These are phyloP conservation scores for Platycercus adscitus DNA, from an alignment of 2,113 vertebrate genomes.

Conservation along the genomic window DNA sequence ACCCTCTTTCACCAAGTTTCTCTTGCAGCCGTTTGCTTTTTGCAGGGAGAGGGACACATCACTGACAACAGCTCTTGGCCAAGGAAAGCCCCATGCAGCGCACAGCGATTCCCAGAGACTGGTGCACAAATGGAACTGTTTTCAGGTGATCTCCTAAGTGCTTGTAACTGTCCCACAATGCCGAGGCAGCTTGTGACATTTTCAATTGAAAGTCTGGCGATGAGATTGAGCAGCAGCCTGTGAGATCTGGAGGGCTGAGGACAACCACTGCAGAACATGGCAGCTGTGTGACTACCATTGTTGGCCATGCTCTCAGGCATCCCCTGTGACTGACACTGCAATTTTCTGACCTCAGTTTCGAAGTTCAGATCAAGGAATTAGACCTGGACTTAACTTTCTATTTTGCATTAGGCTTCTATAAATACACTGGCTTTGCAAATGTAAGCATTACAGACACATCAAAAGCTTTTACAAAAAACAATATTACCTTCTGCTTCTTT, in stretches of 20 bases:
- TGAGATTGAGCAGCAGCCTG: not conserved
- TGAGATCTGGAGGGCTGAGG: not conserved
- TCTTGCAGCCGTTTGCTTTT: not conserved
- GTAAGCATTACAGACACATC: not conserved
- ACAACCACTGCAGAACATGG: not conserved
- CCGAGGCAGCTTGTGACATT: not conserved
- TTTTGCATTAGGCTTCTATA: slow-evolving; percentile 53
- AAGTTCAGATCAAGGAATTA: slow-evolving; percentile 31
- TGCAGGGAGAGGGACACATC: not conserved
- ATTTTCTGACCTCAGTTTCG: slow-evolving; percentile 31
- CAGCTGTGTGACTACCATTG: not conserved
- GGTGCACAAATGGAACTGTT: rapidly evolving
- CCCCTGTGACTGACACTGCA: slow-evolving; percentile 7
- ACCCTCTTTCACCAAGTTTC: not conserved
- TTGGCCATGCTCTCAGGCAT: not conserved
- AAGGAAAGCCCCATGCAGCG: not conserved
- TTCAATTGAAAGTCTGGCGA: not conserved
- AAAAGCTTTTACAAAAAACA: not conserved
- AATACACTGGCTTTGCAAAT: slow-evolving; percentile 24
- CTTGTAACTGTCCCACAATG: not conserved
- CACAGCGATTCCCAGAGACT: not conserved
- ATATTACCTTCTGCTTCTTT: not conserved
- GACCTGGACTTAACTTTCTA: slow-evolving; percentile 39
- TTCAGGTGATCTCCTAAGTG: not conserved
- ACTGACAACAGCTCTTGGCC: not conserved